phyloP scores from a whole-genome alignment of 2,888 invertebrate genomes.

The Quadroppia sp. region DNA sequence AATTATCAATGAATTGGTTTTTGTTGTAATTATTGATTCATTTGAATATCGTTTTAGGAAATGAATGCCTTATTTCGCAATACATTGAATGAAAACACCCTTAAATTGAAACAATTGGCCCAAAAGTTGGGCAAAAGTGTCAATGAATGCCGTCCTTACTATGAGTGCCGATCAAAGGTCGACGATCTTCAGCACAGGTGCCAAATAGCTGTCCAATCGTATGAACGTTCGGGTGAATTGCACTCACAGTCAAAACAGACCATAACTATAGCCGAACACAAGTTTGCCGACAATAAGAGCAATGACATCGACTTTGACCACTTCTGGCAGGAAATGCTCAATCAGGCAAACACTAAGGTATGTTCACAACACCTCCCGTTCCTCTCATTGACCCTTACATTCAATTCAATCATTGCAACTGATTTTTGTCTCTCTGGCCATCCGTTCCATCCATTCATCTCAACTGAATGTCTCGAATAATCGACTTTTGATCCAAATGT shows the following conservation, averaged over 20 bases:
- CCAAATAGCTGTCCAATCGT: conserved; percentile 42
- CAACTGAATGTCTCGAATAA: neutral
- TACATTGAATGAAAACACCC: conserved; percentile 35
- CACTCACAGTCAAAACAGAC: conserved; percentile 39
- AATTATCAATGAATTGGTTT: no score
- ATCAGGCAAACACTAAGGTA: conserved; percentile 42
- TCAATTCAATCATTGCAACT: neutral
- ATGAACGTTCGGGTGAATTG: conserved; percentile 41
- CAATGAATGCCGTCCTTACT: conserved; percentile 40
- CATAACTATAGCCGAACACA: conserved; percentile 40
- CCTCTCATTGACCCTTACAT: neutral
- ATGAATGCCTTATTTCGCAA: conserved; percentile 22
- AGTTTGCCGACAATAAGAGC: conserved; percentile 38
- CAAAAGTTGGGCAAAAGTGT: conserved; percentile 39
- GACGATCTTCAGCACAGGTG: conserved; percentile 37
- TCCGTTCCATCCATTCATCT: no score
- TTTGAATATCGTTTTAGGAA: neutral
- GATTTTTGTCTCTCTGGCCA: no score
- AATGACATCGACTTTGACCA: conserved; percentile 40
- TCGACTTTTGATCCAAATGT: no score
- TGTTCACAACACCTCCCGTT: neutral
- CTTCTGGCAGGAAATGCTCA: conserved; percentile 44
- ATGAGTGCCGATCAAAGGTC: conserved; percentile 37
- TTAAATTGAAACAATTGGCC: conserved; percentile 21
- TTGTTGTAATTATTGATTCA: neutral